Evolutionary conservation across 2,888 invertebrate species (phyloP).

Genomic region (Xiphydria camelus): DNA sequence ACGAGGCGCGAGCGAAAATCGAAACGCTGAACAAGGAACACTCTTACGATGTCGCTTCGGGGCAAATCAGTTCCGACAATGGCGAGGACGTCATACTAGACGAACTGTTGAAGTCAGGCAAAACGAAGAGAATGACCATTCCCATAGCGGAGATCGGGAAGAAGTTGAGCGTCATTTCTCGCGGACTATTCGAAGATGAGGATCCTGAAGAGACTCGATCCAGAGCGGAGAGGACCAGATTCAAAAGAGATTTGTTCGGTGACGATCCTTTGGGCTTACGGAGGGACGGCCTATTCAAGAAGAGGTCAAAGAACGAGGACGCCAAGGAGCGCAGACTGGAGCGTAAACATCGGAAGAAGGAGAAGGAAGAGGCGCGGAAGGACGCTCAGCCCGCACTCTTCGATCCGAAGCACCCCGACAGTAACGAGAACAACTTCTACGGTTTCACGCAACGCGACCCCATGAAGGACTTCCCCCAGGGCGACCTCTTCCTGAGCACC

Average conservation of each 20-base stretch:
- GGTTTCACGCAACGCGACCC: conserved; percentile 32
- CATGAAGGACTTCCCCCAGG: conserved; percentile 30
- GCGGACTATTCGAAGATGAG: conserved; percentile 23
- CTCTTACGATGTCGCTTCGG: conserved; percentile 5
- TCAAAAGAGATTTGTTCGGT: conserved; percentile 16
- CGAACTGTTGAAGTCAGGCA: conserved; percentile 29
- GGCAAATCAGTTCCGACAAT: not conserved
- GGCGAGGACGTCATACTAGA: conserved; percentile 25
- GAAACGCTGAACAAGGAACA: not conserved
- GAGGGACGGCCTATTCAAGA: conserved; percentile 11
- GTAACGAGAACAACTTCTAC: conserved; percentile 36
- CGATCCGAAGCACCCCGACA: conserved; percentile 19
- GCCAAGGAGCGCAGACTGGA: conserved; percentile 21
- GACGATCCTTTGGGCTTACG: conserved; percentile 23
- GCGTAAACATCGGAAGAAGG: conserved; percentile 13
- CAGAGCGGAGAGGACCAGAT: not conserved
- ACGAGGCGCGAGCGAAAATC: not conserved
- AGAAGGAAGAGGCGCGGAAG: conserved; percentile 10
- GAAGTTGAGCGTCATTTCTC: conserved; percentile 26
- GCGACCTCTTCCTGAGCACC: conserved; percentile 30
- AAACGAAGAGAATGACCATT: conserved; percentile 26
- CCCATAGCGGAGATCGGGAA: conserved; percentile 27
- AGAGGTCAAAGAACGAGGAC: conserved; percentile 21
- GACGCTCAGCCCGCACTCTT: conserved; percentile 11
- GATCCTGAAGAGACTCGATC: conserved; percentile 1